Percentiles rank a stretch among this genome's conserved stretches.
Evolutionary conservation across 2,797 vertebrate genomes (phyloP).

Genomic region (Pelodytes ibericus): DNA sequence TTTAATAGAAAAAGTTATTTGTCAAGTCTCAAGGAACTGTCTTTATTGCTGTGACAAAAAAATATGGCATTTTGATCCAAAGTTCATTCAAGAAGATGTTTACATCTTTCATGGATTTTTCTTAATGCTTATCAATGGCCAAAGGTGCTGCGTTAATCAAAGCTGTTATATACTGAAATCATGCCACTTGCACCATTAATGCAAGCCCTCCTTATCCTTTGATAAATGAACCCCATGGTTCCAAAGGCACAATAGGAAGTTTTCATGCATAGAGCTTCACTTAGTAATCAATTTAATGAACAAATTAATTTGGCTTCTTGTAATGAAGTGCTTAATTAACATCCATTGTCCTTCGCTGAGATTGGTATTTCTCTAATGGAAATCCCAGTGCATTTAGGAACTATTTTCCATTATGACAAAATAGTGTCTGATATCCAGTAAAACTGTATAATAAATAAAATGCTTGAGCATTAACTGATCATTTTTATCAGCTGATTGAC

Average conservation of each 20-base stretch:
- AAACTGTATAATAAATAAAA: not conserved
- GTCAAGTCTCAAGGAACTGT: not conserved
- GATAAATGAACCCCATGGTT: slow-evolving; percentile 17
- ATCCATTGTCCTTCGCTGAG: slow-evolving; percentile 49
- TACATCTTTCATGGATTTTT: slow-evolving; percentile 12
- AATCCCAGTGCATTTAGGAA: slow-evolving; percentile 19
- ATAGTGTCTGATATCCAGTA: not conserved
- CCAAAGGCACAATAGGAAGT: slow-evolving; percentile 29
- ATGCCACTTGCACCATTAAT: slow-evolving; percentile 26
- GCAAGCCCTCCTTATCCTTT: slow-evolving; percentile 7
- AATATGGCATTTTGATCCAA: not conserved
- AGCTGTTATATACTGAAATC: slow-evolving; percentile 30
- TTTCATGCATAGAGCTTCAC: slow-evolving; percentile 41
- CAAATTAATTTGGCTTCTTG: slow-evolving; percentile 55
- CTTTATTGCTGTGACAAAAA: not conserved
- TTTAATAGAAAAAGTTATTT: not conserved
- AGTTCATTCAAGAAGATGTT: not conserved
- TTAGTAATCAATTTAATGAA: slow-evolving; percentile 55
- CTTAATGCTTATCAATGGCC: slow-evolving; percentile 19
- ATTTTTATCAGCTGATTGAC: not conserved
- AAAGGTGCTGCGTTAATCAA: slow-evolving; percentile 32
- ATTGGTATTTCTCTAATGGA: slow-evolving; percentile 36
- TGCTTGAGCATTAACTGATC: not conserved
- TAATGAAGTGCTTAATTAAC: slow-evolving; percentile 56
- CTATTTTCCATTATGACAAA: slow-evolving; percentile 51